Evolutionary conservation across 2,113 vertebrate genomes (phyloP).

Genomic region (Microtus ochrogaster): DNA sequence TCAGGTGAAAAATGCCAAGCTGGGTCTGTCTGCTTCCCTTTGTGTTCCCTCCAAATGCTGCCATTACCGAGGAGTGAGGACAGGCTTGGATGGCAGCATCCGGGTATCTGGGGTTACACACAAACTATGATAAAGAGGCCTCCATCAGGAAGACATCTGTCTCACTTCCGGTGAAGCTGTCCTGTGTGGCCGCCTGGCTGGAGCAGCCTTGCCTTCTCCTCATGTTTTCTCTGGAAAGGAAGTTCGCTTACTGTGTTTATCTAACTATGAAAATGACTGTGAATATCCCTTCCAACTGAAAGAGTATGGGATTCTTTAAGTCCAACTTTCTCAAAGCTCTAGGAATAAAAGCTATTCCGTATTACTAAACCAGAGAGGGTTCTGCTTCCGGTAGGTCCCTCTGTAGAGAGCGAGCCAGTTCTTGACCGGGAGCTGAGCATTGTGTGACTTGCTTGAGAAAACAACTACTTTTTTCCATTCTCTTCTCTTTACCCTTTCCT

Average conservation of each 20-base stretch:
- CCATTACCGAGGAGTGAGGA: conserved; percentile 47
- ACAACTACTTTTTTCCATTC: background rate
- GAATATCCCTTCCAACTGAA: background rate
- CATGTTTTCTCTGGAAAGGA: background rate
- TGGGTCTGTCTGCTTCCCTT: conserved; percentile 40
- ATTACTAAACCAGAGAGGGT: background rate
- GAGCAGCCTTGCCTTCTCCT: background rate
- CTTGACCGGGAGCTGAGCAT: background rate
- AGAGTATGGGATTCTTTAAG: background rate
- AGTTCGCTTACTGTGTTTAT: background rate
- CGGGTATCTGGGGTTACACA: conserved; percentile 67
- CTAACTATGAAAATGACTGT: background rate
- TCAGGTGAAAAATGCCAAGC: conserved; percentile 81
- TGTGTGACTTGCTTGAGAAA: background rate
- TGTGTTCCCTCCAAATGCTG: conserved; percentile 60
- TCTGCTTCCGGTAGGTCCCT: background rate
- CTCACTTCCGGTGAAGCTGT: conserved; percentile 69
- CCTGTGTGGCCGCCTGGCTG: background rate
- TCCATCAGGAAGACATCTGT: conserved; percentile 72
- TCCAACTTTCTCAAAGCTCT: background rate
- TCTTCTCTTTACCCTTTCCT: background rate
- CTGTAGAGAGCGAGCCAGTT: background rate
- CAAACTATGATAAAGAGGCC: conserved; percentile 76
- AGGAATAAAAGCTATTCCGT: background rate
- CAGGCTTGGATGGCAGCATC: conserved; percentile 55